Base-by-base conservation (phyloP, 2,888 invertebrate species). In the Cheilosia impressa region DNA sequence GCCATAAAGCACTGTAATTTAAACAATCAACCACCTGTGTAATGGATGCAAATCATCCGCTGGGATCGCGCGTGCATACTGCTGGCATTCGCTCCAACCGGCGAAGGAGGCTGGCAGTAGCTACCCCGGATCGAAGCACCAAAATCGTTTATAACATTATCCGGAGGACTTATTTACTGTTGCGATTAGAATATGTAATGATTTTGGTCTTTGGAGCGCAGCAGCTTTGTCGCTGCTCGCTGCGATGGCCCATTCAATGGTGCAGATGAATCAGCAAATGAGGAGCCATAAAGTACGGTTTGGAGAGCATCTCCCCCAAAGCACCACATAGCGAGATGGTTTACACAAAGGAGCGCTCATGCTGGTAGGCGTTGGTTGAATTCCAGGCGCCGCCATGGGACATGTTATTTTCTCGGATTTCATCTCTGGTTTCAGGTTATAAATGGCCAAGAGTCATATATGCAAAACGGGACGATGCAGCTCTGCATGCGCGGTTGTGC, bases 1-100 rank as follows among this genome's bases (percentile, higher is more conserved):
- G 55, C 84, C 84, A 84, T 84, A 84, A 84, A 84, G 68, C 79
- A 84, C 84, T 84, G 66, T 71, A 84, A 84, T 84, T 80, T 79
- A 65, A 80, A 66, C 84, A 79, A 84, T 84, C 84, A 79, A 55
- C 84, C 84, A 84, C 84, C 84, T 84, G 84, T 80, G 71, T 75
- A 84, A 79, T 84, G 75, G 71, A 75, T 71, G 84, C 75, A 84
- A 84, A 84, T 79, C 71, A 84, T 84, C 65, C 52, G 60, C 58
- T 47, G 43, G 53, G 50, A 84, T 84, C 75, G 69, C 53, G 68
- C 62, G 13, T 22, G 22, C 50, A 19, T 15, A 52, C 52, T 52
- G 24, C 17, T 19, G 6, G 19, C 22, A 41, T 24, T 24, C 24
- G 58, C 22, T 34, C 6, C 55, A n/a, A 13, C 10, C 13, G 58